phyloP scores from a whole-genome alignment of 2,888 invertebrate species.

The Heliconius cydno region DNA sequence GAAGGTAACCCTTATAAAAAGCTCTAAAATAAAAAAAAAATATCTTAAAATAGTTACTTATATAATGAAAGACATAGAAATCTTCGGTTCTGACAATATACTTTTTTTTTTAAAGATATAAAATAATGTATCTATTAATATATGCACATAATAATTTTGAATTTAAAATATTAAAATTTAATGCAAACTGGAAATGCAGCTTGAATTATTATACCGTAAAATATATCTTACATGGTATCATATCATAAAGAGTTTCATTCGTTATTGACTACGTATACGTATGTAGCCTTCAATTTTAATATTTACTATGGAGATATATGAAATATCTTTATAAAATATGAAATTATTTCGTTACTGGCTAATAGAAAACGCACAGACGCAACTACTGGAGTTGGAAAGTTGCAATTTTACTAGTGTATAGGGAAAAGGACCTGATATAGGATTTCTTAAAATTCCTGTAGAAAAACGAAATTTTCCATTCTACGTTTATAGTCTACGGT shows the following conservation, averaged over 20 bases:
- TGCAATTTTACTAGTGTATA: no score
- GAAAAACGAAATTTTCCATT: no score
- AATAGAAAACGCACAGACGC: not conserved
- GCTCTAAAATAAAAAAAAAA: not conserved
- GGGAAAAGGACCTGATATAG: no score
- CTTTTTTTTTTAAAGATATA: not conserved
- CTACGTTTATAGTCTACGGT: no score
- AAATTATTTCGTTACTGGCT: not conserved
- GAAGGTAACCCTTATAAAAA: not conserved
- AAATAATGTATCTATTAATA: not conserved
- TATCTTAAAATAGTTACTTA: not conserved
- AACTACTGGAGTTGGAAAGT: no score
- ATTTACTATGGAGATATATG: not conserved
- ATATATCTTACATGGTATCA: conserved; percentile 16
- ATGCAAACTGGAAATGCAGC: conserved; percentile 18
- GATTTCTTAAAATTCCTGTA: no score
- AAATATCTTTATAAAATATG: not conserved
- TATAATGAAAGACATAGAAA: not conserved
- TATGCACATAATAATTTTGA: conserved; percentile 6
- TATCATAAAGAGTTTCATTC: conserved; percentile 26
- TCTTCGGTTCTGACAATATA: not conserved
- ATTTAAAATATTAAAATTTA: conserved; percentile 10
- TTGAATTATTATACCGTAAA: conserved; percentile 21
- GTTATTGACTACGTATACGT: conserved; percentile 15
- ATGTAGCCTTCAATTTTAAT: not conserved